phyloP scores from a whole-genome alignment of 2,888 invertebrate genomes.

The Periphyllus acericola region DNA sequence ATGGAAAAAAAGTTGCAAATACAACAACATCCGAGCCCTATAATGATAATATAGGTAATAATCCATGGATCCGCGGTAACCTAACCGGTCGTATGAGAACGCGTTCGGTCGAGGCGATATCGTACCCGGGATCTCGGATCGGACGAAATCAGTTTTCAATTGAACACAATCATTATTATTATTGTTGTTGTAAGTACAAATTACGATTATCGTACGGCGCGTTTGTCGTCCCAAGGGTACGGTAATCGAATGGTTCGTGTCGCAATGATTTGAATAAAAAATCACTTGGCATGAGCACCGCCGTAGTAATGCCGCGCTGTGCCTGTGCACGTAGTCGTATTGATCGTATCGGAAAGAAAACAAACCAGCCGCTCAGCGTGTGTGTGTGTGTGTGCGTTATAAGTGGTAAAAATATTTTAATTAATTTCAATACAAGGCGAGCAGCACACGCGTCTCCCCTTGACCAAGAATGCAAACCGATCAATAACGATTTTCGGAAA shows the following conservation, averaged over 20 bases:
- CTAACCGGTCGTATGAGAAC: too few relatives aligned
- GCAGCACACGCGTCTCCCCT: conserved; percentile 17
- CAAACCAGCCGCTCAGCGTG: background rate
- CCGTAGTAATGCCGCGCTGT: background rate
- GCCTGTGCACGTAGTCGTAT: background rate
- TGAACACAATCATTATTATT: background rate
- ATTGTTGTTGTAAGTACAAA: too few relatives aligned
- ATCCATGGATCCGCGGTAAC: too few relatives aligned
- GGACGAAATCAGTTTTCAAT: background rate
- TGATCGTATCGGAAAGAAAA: background rate
- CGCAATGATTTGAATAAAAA: background rate
- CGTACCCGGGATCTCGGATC: too few relatives aligned
- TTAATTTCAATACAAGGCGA: conserved; percentile 19
- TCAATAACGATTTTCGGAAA: background rate
- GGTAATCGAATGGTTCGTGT: background rate
- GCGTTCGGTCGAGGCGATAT: too few relatives aligned
- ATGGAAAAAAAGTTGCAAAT: too few relatives aligned
- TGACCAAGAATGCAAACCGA: conserved; percentile 11
- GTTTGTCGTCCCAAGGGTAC: background rate
- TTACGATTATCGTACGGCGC: too few relatives aligned
- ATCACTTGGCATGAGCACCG: background rate
- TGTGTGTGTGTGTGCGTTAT: background rate
- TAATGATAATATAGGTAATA: too few relatives aligned
- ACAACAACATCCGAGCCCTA: too few relatives aligned
- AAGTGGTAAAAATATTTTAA: conserved; percentile 2